Base-by-base conservation (phyloP, 2,113 vertebrate species). In the Bostrychus sinensis region DNA sequence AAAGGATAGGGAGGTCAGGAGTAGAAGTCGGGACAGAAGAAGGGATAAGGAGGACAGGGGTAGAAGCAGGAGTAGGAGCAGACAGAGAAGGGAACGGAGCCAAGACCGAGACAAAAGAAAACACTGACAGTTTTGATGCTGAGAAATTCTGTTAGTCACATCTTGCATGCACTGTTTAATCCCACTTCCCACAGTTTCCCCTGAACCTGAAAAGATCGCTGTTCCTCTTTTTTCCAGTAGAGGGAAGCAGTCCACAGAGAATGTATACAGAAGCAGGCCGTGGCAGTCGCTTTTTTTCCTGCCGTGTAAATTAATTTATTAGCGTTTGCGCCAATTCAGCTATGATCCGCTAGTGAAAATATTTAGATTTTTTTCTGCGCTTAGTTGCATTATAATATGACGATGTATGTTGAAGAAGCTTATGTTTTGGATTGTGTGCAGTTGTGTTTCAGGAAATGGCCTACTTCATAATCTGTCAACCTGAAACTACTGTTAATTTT, bases 191-290 rank as follows among this genome's bases (percentile, higher is more conserved):
- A 30, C 30, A 54, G 20, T 20, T 6, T 56, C 26, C 20, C 28
- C 19, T n/a, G 0, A 26, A n/a, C 50, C 48, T 62, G 19, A 39
- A 60, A 22, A 16, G 36, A 20, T 32, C 56, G 53, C 8, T 16
- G 25, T 14, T 3, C 19, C 1, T 72, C 16, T 61, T 16, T 60
- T 39, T 13, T 72, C 85, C 89, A 81, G 63, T 63, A 89, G 89
- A 85, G 88, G 83, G 88, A 75, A 70, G 78, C 83, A 86, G 71
- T 66, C 9, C 43, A 80, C 74, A 78, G 68, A 63, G 55, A 67
- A 85, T 72, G 3, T 53, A 1, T 2, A 7, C n/a, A n/a, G 10
- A 10, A 7, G 48, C 39, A 36, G 45, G 61, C 64, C 60, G 3
- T n/a, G 4, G 20, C 48, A 0, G 39, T 17, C 37, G 22, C 38